These are phyloP conservation scores for Epinotia ramella DNA, from an alignment of 2,888 invertebrate genomes.

Conservation along the genomic window DNA sequence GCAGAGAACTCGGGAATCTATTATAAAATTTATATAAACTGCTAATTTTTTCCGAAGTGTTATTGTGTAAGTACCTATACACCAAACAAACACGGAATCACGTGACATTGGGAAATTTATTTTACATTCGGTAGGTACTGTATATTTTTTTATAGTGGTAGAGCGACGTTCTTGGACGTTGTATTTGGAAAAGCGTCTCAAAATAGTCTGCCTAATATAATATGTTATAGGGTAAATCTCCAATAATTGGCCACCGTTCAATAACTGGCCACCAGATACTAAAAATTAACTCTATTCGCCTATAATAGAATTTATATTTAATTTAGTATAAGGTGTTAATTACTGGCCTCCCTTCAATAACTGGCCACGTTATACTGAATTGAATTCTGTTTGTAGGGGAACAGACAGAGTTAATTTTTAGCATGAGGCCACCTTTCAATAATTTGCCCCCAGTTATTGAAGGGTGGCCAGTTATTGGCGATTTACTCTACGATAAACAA, in stretches of 20 bases:
- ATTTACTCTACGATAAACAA: neutral
- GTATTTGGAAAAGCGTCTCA: neutral
- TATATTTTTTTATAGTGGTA: neutral
- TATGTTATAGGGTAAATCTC: neutral
- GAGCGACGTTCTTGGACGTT: conserved; percentile 17
- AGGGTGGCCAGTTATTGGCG: no score
- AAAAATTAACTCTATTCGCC: no score
- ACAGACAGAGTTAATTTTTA: no score
- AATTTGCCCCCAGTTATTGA: no score
- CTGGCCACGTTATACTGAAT: no score
- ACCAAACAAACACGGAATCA: neutral
- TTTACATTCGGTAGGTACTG: neutral
- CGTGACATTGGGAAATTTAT: neutral
- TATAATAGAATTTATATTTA: no score
- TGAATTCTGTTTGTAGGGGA: no score
- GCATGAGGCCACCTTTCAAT: no score
- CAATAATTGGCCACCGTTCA: no score
- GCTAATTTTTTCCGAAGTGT: neutral
- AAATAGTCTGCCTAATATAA: neutral
- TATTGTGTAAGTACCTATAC: neutral
- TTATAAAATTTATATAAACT: conserved; percentile 12
- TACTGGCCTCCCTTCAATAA: no score
- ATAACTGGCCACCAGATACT: no score
- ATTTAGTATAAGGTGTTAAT: no score
- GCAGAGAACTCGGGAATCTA: conserved; percentile 39